Percentiles rank a stretch among this genome's conserved stretches.
Conservation (phyloP, 2,113 vertebrate genomes). For the Ciconia boyciana region DNA sequence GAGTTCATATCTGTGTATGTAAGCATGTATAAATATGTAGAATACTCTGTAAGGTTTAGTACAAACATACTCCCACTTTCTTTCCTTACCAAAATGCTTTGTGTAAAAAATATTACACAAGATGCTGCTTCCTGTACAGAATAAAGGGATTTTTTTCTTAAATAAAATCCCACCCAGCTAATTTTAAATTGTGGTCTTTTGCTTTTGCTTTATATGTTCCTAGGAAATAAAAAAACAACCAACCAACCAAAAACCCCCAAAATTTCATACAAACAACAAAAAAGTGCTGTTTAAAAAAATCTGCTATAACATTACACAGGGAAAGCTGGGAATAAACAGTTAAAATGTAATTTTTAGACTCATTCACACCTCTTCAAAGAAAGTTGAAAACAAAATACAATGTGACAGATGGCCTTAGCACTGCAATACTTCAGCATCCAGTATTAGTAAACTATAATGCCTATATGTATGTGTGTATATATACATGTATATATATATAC, state of each 20-base stretch:
- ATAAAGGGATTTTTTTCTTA: conserved; percentile 50
- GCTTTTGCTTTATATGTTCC: conserved; percentile 19
- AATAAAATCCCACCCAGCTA: conserved; percentile 1
- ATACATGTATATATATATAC: not conserved
- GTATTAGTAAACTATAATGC: not conserved
- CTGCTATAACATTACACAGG: conserved; percentile 40
- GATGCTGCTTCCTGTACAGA: conserved; percentile 65
- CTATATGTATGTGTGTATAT: not conserved
- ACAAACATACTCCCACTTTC: conserved; percentile 66
- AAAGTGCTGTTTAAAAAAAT: conserved; percentile 67
- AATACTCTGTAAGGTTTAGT: conserved; percentile 65
- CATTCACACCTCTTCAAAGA: conserved; percentile 18
- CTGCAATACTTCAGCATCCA: not conserved
- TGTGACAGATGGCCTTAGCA: not conserved
- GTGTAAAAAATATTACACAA: conserved; percentile 74
- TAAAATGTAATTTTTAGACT: not conserved
- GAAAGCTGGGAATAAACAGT: conserved; percentile 42
- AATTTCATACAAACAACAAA: conserved; percentile 41
- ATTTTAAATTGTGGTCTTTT: conserved; percentile 32
- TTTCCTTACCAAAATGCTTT: conserved; percentile 72
- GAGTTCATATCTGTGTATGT: conserved; percentile 65
- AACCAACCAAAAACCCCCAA: not conserved
- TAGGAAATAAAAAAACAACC: not conserved
- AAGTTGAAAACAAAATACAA: not conserved
- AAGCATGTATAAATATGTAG: conserved; percentile 69